Base-by-base conservation (phyloP, 1,140 invertebrate genomes). In the Achatina immaculata region DNA sequence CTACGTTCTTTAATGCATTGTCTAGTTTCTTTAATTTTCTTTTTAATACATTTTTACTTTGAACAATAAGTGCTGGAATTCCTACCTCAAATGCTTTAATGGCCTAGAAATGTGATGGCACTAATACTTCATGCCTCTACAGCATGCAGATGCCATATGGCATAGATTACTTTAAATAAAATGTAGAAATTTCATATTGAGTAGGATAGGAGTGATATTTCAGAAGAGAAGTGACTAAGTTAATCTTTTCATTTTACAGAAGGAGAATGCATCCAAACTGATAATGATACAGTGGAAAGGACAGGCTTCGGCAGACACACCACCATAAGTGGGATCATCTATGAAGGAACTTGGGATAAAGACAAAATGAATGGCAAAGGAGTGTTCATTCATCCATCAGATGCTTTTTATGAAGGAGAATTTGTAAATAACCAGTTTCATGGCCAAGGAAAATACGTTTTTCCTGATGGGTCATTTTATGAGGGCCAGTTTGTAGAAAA, bases 341-440 rank as follows among this genome's bases (percentile, higher is more conserved):
- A 91, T 82, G 74, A 88, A 31, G 91, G 91, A 2, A 51, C 83
- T 14, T 92, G 90, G 90, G 73, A 68, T 0, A 77, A 84, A 14
- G 91, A 92, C 79, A 90, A 89, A 48, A 91, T 92, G 90, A 89
- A 88, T 75, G 90, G 90, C 42, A 31, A 80, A 19, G 91, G 90
- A 14, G 87, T 81, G 71, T 74, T 92, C 21, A 83, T 75, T 14
- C 88, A 89, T 77, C 85, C 88, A 19, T 87, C 88, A 7, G 88
- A 88, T 36, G 86, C 89, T 24, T 36, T 76, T 4, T 92, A 91
- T 82, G 85, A 90, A 71, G 90, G 90, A 65, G 83, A 85, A 19
- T 91, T 92, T 85, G 82, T 87, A 4, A 87, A 90, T 78, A 91
- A 91, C 80, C 86, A 91, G 80, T 91, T 91, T 83, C 86, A 91